Evolutionary conservation across 1,140 invertebrate genomes (phyloP).

Genomic region (Rhyacophila brunnea): DNA sequence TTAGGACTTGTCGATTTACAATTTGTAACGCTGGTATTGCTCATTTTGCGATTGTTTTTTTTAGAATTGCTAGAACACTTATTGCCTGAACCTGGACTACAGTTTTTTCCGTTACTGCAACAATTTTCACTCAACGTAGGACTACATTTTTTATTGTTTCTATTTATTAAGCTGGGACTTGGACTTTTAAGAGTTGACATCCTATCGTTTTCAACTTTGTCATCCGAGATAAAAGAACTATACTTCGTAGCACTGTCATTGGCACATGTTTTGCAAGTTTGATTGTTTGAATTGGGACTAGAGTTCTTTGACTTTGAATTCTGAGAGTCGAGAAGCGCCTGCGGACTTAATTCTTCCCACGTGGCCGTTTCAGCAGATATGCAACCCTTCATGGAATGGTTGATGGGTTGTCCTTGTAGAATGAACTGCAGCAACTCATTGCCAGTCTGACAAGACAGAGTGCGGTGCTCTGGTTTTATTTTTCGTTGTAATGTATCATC

Average conservation of each 20-base stretch:
- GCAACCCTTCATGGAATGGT: slow-evolving; percentile 8
- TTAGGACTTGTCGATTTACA: neutral
- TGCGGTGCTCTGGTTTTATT: slow-evolving; percentile 38
- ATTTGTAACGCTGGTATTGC: neutral
- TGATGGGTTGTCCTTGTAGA: slow-evolving; percentile 27
- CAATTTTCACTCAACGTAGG: too few species aligned
- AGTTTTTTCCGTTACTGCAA: too few species aligned
- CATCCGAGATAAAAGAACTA: too few species aligned
- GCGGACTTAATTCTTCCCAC: slow-evolving; percentile 29
- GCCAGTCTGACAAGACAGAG: slow-evolving; percentile 51
- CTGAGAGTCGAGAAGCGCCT: slow-evolving; percentile 27
- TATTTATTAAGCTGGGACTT: too few species aligned
- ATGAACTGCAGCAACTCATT: slow-evolving; percentile 44
- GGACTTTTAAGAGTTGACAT: too few species aligned
- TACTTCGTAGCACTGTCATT: too few species aligned
- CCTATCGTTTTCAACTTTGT: too few species aligned
- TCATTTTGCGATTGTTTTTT: neutral
- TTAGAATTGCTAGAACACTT: neutral
- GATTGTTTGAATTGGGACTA: slow-evolving; percentile 7
- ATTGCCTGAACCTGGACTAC: too few species aligned
- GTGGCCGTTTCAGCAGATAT: slow-evolving; percentile 5
- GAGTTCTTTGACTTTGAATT: slow-evolving; percentile 21
- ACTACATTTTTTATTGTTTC: too few species aligned
- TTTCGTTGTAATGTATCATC: too few species aligned
- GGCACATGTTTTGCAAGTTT: neutral